Evolutionary conservation across 2,888 invertebrate genomes (phyloP).

Genomic region (Rhogogaster chlorosoma): DNA sequence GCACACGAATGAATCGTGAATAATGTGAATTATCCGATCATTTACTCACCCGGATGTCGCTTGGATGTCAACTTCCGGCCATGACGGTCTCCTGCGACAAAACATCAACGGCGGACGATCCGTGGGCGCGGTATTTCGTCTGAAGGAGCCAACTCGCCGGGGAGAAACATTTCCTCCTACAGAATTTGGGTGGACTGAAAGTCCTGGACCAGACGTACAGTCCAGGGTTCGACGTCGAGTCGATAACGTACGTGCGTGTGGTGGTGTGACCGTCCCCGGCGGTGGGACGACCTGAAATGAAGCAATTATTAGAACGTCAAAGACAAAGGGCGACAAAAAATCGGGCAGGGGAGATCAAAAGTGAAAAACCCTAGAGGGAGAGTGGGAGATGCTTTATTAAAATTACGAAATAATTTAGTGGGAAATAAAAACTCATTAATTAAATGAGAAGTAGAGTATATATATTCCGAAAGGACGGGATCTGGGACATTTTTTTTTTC

Average conservation of each 20-base stretch:
- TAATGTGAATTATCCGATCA: background rate
- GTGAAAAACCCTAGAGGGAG: background rate
- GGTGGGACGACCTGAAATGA: slow-evolving; percentile 73
- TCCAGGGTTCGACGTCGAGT: slow-evolving; percentile 71
- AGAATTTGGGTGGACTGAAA: slow-evolving; percentile 70
- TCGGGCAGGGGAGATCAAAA: background rate
- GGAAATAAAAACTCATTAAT: background rate
- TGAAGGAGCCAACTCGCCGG: slow-evolving; percentile 79
- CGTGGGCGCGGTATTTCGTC: slow-evolving; percentile 79
- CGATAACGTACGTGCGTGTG: slow-evolving; percentile 68
- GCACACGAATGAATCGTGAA: background rate
- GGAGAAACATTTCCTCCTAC: slow-evolving; percentile 64
- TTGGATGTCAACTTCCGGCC: slow-evolving; percentile 92
- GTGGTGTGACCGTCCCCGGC: slow-evolving; percentile 76
- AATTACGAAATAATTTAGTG: background rate
- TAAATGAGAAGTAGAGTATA: background rate
- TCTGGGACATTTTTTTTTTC: background rate
- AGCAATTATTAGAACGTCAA: background rate
- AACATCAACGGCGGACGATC: slow-evolving; percentile 87
- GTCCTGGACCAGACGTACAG: slow-evolving; percentile 65
- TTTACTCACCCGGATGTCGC: slow-evolving; percentile 89
- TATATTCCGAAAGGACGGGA: background rate
- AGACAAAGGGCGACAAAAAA: background rate
- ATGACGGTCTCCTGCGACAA: slow-evolving; percentile 88
- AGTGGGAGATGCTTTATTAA: background rate